phyloP scores from a whole-genome alignment of 2,113 vertebrate species.

The Tenebrosternarchus preto region DNA sequence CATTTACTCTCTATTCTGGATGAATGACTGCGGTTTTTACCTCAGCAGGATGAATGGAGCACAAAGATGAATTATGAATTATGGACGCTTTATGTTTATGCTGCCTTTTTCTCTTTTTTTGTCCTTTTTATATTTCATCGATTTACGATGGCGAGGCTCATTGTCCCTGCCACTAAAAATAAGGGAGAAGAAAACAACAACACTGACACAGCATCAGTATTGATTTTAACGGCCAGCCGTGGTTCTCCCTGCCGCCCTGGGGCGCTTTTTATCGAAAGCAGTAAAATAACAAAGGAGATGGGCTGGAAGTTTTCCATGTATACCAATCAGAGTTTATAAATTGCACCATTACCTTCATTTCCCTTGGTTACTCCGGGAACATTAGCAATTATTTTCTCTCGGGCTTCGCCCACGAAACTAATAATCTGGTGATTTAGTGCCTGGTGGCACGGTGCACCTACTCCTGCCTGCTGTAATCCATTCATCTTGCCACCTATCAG shows the following conservation, averaged over 20 bases:
- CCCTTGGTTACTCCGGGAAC: constrained; percentile 82
- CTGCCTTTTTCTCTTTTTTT: constrained; percentile 32
- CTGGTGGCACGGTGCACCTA: constrained; percentile 71
- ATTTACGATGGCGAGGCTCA: constrained; percentile 70
- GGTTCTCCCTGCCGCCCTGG: constrained; percentile 66
- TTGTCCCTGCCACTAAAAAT: constrained; percentile 70
- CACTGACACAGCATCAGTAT: constrained; percentile 69
- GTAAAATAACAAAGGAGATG: constrained; percentile 80
- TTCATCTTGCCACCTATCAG: constrained; percentile 83
- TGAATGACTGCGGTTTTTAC: constrained; percentile 28
- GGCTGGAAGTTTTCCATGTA: constrained; percentile 81
- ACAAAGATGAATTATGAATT: constrained; percentile 62
- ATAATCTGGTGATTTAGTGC: constrained; percentile 84
- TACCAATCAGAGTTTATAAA: constrained; percentile 86
- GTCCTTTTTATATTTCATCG: constrained; percentile 67
- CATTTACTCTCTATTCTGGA: constrained; percentile 23
- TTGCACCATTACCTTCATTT: constrained; percentile 85
- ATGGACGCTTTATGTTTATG: constrained; percentile 56
- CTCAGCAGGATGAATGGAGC: constrained; percentile 60
- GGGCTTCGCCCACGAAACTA: constrained; percentile 81
- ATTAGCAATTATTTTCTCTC: constrained; percentile 84
- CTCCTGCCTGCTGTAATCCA: constrained; percentile 74
- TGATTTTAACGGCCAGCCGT: constrained; percentile 72
- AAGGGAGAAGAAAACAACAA: constrained; percentile 67
- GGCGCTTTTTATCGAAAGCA: constrained; percentile 75